These are phyloP conservation scores for Thysanoteuthis rhombus DNA, from an alignment of 2,888 invertebrate species.

Conservation along the genomic window DNA sequence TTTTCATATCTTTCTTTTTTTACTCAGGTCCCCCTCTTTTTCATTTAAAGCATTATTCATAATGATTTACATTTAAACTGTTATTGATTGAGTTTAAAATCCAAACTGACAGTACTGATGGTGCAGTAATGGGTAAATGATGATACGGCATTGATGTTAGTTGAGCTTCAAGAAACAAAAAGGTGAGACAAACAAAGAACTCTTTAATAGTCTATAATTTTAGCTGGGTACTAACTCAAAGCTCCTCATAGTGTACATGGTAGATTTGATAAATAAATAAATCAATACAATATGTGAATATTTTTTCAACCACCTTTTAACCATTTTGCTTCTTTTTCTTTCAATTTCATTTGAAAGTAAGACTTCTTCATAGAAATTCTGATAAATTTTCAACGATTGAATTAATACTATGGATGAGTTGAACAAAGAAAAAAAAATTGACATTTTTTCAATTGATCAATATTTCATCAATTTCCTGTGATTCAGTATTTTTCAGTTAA, in stretches of 20 bases:
- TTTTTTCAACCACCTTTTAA: too few species aligned
- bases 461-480: too few species aligned
- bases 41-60: conserved; percentile 18
- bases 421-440: too few species aligned
- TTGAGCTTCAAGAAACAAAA: not conserved
- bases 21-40: not conserved
- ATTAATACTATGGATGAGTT: too few species aligned
- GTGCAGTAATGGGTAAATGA: not conserved
- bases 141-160: not conserved
- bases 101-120: conserved; percentile 24
- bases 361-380: too few species aligned
- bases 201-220: not conserved
- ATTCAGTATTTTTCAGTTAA: too few species aligned
- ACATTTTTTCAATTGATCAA: too few species aligned
- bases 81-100: conserved; percentile 30
- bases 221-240: not conserved
- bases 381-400: too few species aligned
- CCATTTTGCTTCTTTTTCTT: too few species aligned
- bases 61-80: conserved; percentile 24
- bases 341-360: too few species aligned
- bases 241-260: not conserved
- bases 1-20: not conserved
- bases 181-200: not conserved
- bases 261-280: too few species aligned
- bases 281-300: too few species aligned